Base-by-base conservation (phyloP, 2,888 invertebrate genomes). In the Cremastobaeus sp. region DNA sequence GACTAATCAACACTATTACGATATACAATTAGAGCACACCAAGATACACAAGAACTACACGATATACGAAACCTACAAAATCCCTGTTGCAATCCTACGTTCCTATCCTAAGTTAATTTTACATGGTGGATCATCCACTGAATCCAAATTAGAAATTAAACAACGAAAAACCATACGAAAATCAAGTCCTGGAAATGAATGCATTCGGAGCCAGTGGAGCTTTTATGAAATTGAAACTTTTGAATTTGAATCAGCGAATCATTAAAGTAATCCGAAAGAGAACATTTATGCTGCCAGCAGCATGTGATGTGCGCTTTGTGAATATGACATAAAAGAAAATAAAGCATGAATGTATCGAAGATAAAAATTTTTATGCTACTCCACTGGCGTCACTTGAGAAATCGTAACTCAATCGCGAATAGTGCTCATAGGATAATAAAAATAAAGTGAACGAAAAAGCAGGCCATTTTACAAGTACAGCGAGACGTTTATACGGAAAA, bases 391-490 rank as follows among this genome's bases (percentile, higher is more conserved):
- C 34, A 41, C 48, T n/a, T 20, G 43, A 55, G 30, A 62, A 54
- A 52, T 69, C 11, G 47, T 54, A 54, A 60, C 55, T 62, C 39
- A 62, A 41, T 62, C 48, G 55, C 48, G 41, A 48, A 57, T 62
- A 50, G 43, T 37, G 39, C 30, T 48, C 55, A 47, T 55, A 66
- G 74, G 71, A 78, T 78, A 78, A 78, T 76, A 77, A 79, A 80
- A 82, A 82, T 81, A 82, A 82, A 79, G 82, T 76, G 77, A 78
- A 76, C 72, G 78, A 79, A 78, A 76, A 79, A 83, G 80, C 78
- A 81, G 76, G 80, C 81, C 79, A 83, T 81, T 82, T 82, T 82
- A 82, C 83, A 82, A 82, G 76, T 77, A 69, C 28, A 70, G 66
- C 74, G 72, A 76, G 41, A 64, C 30, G 52, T 65, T 62, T 47